Evolutionary conservation across 2,888 invertebrate genomes (phyloP).

Genomic region (Callinectes sapidus): DNA sequence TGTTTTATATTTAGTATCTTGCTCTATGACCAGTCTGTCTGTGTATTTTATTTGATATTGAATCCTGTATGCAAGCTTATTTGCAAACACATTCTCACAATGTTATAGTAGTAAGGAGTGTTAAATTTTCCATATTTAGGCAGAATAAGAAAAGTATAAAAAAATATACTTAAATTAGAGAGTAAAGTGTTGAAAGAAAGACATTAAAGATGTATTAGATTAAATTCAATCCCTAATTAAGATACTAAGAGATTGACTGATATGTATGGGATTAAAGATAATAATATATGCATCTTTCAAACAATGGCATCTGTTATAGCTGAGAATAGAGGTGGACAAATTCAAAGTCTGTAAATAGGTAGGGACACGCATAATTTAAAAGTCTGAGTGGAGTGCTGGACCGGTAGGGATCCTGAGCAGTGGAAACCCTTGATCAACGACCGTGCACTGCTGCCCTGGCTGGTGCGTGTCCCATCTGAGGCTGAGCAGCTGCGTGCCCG

Average conservation of each 20-base stretch:
- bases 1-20: neutral
- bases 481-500: constrained; percentile 96
- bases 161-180: too few relatives aligned
- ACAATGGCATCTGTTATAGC: too few relatives aligned
- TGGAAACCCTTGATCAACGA: constrained; percentile 99
- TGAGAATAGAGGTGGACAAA: too few relatives aligned
- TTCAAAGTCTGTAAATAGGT: neutral
- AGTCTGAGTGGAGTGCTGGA: neutral
- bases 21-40: neutral
- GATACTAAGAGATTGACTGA: neutral
- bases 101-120: too few relatives aligned
- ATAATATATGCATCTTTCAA: too few relatives aligned
- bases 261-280: neutral
- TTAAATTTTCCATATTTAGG: neutral
- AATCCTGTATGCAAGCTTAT: neutral
- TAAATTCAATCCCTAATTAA: neutral
- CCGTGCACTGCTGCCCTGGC: constrained; percentile 96
- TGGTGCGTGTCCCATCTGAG: constrained; percentile 97
- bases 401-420: constrained; percentile 90
- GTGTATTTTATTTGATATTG: neutral
- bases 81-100: neutral
- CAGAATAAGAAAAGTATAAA: neutral
- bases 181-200: neutral
- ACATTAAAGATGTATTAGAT: neutral
- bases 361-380: neutral